These are phyloP conservation scores for Diorhabda carinulata DNA, from an alignment of 1,140 invertebrate species.

Conservation along the genomic window DNA sequence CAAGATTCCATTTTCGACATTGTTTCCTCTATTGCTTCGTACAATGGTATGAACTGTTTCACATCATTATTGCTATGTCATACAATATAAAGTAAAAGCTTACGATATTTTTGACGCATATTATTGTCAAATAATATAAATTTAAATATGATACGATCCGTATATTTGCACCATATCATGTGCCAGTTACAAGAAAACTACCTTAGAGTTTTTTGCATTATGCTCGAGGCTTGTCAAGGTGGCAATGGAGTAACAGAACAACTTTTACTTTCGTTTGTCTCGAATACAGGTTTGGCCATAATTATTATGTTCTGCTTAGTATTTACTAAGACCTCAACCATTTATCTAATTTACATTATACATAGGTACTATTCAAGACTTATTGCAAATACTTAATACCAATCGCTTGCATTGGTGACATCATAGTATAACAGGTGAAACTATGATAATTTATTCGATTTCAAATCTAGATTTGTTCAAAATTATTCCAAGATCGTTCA, in stretches of 20 bases:
- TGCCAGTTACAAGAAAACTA: too few relatives aligned
- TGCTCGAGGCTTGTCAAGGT: conserved; percentile 1
- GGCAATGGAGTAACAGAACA: conserved; percentile 17
- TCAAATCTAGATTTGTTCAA: too few relatives aligned
- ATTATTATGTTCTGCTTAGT: not conserved
- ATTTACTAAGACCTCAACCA: not conserved
- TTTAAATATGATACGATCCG: too few relatives aligned
- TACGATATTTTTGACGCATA: too few relatives aligned
- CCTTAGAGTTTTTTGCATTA: not conserved
- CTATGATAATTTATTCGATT: not conserved
- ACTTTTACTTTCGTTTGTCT: conserved; percentile 20
- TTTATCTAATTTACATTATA: not conserved
- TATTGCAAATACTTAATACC: conserved; percentile 4
- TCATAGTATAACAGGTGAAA: conserved; percentile 2
- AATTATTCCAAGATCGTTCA: too few relatives aligned
- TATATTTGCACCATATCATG: too few relatives aligned
- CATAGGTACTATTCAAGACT: not conserved
- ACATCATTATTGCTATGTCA: too few relatives aligned
- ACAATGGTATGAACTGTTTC: too few relatives aligned
- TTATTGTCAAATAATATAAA: too few relatives aligned
- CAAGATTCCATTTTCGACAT: too few relatives aligned
- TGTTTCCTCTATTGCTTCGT: too few relatives aligned
- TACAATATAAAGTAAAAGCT: too few relatives aligned
- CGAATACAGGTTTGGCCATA: conserved; percentile 17
- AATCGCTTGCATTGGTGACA: not conserved